Percentiles rank a stretch among this genome's conserved stretches.
Evolutionary conservation across 2,113 vertebrate species (phyloP).

Genomic region (Rhinogobius similis): DNA sequence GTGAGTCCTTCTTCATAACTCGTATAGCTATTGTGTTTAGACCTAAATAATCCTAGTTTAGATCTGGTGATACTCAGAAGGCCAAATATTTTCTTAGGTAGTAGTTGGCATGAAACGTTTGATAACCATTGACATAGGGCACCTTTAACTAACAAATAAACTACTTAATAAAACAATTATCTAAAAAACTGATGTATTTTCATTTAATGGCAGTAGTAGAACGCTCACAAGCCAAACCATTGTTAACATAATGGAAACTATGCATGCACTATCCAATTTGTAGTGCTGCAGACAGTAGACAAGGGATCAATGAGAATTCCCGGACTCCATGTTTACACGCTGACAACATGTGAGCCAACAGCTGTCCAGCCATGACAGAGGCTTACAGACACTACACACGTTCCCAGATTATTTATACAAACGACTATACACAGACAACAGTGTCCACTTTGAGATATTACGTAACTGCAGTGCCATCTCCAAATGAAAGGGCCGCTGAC

Average conservation of each 20-base stretch:
- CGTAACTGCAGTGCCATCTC: background rate
- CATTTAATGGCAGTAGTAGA: background rate
- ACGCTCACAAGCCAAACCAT: background rate
- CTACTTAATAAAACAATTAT: too few species aligned
- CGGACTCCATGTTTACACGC: constrained; percentile 29
- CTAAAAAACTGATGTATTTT: too few species aligned
- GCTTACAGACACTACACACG: background rate
- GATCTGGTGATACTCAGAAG: too few species aligned
- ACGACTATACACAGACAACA: constrained; percentile 8
- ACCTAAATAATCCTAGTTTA: too few species aligned
- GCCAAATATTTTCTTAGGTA: too few species aligned
- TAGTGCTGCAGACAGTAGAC: constrained; percentile 8
- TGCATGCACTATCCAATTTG: too few species aligned
- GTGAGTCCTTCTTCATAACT: too few species aligned
- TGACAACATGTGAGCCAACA: constrained; percentile 20
- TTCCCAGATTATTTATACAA: constrained; percentile 4
- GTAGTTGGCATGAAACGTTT: too few species aligned
- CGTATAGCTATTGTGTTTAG: too few species aligned
- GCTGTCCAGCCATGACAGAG: constrained; percentile 19
- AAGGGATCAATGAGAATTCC: constrained; percentile 14
- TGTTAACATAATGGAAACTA: background rate
- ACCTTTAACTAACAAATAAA: too few species aligned
- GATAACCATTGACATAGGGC: too few species aligned
- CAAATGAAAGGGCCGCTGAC: background rate
- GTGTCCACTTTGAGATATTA: background rate